Conservation (phyloP, 35 echinoderm and acorn worm genomes). For the Holothuria glaberrima region DNA sequence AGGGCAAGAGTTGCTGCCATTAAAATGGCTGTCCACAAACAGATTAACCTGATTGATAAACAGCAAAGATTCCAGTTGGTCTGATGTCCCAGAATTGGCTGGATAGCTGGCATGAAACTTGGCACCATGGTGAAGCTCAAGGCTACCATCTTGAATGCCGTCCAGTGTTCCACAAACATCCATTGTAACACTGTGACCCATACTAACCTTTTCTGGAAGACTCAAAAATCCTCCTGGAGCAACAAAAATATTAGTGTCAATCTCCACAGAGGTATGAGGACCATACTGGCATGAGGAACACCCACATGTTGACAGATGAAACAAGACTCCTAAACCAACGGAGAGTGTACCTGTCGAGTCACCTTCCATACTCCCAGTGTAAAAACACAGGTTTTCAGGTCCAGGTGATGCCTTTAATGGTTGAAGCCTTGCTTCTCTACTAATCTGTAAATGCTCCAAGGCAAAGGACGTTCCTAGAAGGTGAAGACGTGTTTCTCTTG, state of each 20-base stretch:
- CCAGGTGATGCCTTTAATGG: background rate
- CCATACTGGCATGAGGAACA: conserved; percentile 58
- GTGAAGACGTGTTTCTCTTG: conserved; percentile 24
- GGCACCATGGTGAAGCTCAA: conserved; percentile 61
- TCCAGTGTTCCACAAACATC: conserved; percentile 79
- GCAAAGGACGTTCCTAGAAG: conserved; percentile 39
- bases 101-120: conserved; percentile 67
- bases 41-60: conserved; percentile 43
- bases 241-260: conserved; percentile 53
- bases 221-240: conserved; percentile 28
- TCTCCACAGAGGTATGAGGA: conserved; percentile 29
- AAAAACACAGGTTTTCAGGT: background rate
- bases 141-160: conserved; percentile 44
- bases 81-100: conserved; percentile 30
- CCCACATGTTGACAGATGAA: conserved; percentile 59
- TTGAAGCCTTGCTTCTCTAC: conserved; percentile 34
- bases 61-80: conserved; percentile 26
- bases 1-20: background rate
- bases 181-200: conserved; percentile 60
- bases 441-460: conserved; percentile 60
- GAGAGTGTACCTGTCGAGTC: conserved; percentile 61
- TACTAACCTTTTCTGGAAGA: conserved; percentile 45
- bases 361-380: conserved; percentile 33
- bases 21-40: conserved; percentile 59
- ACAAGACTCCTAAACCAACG: background rate